These are phyloP conservation scores for Drosophila baimaii DNA, from an alignment of 1,140 invertebrate genomes.

Conservation along the genomic window DNA sequence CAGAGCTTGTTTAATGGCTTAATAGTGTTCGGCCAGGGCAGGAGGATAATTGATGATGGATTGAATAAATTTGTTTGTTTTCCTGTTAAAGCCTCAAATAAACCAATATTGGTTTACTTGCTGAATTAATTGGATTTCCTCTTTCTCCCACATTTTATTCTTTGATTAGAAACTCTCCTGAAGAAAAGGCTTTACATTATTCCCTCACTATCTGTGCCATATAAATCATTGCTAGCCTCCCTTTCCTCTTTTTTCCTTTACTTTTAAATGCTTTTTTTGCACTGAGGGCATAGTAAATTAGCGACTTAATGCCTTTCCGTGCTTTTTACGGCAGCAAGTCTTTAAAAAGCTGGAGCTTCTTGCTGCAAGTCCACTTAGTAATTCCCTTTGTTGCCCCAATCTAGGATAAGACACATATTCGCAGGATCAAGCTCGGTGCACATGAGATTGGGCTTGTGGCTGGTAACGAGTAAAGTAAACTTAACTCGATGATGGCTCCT, in stretches of 20 bases:
- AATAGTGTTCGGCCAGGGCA: neutral
- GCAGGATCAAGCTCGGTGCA: constrained; percentile 52
- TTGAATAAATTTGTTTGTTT: constrained; percentile 20
- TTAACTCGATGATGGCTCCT: constrained; percentile 53
- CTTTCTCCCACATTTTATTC: neutral
- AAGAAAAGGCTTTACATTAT: neutral
- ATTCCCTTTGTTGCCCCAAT: constrained; percentile 60
- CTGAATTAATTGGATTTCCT: neutral
- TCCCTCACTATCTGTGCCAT: neutral
- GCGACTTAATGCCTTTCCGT: constrained; percentile 38
- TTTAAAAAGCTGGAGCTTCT: constrained; percentile 18
- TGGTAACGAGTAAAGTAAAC: constrained; percentile 51
- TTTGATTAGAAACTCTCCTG: neutral
- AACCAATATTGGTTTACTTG: constrained; percentile 3
- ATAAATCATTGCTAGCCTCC: neutral
- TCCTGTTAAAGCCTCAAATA: constrained; percentile 6
- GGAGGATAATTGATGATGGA: constrained; percentile 8
- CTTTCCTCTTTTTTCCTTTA: neutral
- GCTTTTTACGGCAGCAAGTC: constrained; percentile 19
- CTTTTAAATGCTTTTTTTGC: constrained; percentile 14
- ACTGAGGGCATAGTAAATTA: constrained; percentile 70
- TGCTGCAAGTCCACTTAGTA: constrained; percentile 46
- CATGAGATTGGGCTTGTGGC: constrained; percentile 49
- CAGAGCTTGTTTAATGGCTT: constrained; percentile 10
- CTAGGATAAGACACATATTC: constrained; percentile 37